Base-by-base conservation (phyloP, 2,888 invertebrate genomes). In the Synanthedon formicaeformis region DNA sequence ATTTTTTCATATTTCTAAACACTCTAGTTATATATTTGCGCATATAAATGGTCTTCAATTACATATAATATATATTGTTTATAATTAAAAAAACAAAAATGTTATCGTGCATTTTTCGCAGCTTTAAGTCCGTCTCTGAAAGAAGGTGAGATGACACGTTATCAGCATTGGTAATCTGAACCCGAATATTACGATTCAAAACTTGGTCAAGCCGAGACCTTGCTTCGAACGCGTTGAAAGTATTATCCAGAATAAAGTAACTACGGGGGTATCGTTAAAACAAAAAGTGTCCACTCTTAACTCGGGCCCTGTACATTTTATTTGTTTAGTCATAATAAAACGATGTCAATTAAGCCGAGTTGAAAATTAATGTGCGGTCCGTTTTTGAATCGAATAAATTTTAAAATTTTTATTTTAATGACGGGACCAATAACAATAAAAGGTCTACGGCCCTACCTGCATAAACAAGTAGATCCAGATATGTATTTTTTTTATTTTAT, bases 151-250 rank as follows among this genome's bases (percentile, higher is more conserved):
- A 86, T 83, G 84, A 81, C 73, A 69, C 76, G 75, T 81, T 87
- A 88, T 88, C 88, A 67, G 73, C 63, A 64, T 60, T 67, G 75
- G 88, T 88, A 88, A 88, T 88, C 88, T 85, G 82, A 86, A 72
- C 80, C 82, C 83, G 81, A 88, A 86, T 88, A 88, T 88, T 88
- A 88, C 83, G 82, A 86, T 82, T 84, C 82, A 81, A 81, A 86
- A 86, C 81, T 86, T 86, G 84, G 85, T 80, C 82, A 83, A 34
- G 34, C 34, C 34, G 34, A 79, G 79, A 78, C 77, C 81, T 81
- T 79, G 79, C 69, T 58, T 64, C 65, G 60, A 58, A 51, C 62
- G 59, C 67, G 66, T 68, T 65, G 66, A 66, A 63, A 68, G 66
- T 62, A 66, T 66, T 69, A 72, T 77, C 76, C 76, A 75, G 73